These are phyloP conservation scores for Sula dactylatra DNA, from an alignment of 2,113 vertebrate genomes.

Conservation along the genomic window DNA sequence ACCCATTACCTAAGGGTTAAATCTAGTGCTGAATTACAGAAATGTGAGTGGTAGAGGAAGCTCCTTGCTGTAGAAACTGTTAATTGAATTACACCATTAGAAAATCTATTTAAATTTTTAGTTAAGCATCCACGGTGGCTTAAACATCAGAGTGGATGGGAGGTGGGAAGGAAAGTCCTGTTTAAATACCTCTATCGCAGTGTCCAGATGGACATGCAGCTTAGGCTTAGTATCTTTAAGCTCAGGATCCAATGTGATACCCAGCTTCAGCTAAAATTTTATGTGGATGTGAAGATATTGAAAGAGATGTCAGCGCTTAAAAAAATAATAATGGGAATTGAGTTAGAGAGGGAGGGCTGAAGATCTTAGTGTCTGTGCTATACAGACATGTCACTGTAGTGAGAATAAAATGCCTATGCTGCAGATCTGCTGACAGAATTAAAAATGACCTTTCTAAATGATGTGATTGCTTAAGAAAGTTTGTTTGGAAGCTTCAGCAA, in stretches of 20 bases:
- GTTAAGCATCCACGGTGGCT: neutral
- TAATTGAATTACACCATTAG: constrained; percentile 29
- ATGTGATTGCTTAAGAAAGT: neutral
- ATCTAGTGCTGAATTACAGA: neutral
- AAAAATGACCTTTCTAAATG: neutral
- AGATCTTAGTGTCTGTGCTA: neutral
- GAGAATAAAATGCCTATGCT: neutral
- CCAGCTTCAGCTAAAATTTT: constrained; percentile 8
- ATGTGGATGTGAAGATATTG: constrained; percentile 7
- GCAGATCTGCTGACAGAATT: constrained; percentile 6
- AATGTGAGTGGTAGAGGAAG: neutral
- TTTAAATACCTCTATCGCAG: constrained; percentile 28
- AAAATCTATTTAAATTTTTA: neutral
- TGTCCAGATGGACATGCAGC: constrained; percentile 42
- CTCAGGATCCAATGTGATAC: neutral
- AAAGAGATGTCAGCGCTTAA: neutral
- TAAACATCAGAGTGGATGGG: neutral
- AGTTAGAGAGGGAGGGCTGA: neutral
- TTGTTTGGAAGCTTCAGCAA: neutral
- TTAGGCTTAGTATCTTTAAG: constrained; percentile 34
- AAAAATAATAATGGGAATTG: constrained; percentile 8
- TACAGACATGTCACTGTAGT: neutral
- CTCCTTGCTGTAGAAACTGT: neutral
- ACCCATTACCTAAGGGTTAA: neutral
- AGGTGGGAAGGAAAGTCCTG: neutral